These are phyloP conservation scores for Ariopsis seemanni DNA, from an alignment of 2,113 vertebrate genomes.

Conservation along the genomic window DNA sequence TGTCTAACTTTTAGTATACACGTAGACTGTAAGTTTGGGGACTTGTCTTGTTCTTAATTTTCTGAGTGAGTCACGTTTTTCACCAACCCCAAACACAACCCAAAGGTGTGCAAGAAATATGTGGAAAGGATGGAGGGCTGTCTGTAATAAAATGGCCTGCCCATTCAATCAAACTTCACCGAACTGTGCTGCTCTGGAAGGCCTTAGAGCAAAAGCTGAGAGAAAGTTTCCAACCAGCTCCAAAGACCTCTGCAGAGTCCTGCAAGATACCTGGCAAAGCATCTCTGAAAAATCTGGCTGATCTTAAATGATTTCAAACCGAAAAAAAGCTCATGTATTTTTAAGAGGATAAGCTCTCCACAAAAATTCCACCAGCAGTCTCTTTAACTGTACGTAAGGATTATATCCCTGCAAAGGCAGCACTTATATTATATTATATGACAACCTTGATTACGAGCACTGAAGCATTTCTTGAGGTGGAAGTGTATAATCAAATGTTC, in stretches of 20 bases:
- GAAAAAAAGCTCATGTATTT: not conserved
- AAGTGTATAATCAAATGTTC: constrained; percentile 34
- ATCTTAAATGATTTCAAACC: not conserved
- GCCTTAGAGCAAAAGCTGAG: not conserved
- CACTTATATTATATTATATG: constrained; percentile 4
- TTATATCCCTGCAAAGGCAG: not conserved
- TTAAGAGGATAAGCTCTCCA: not conserved
- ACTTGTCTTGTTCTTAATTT: not conserved
- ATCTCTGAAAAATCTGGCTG: not conserved
- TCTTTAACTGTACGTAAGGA: not conserved
- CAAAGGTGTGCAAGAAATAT: not conserved
- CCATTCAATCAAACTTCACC: not conserved
- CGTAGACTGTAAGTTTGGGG: not conserved
- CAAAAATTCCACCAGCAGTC: not conserved
- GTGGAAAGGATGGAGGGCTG: not conserved
- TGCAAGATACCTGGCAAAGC: not conserved
- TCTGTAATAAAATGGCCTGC: not conserved
- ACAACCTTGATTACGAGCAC: not conserved
- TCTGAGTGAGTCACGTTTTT: not conserved
- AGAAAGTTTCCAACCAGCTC: not conserved
- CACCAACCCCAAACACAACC: no score
- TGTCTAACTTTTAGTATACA: not conserved
- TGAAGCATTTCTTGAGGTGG: not conserved
- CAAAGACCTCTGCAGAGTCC: not conserved
- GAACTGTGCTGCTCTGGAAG: not conserved